Conservation (phyloP, 2,797 vertebrate species). For the Lepus townsendii region DNA sequence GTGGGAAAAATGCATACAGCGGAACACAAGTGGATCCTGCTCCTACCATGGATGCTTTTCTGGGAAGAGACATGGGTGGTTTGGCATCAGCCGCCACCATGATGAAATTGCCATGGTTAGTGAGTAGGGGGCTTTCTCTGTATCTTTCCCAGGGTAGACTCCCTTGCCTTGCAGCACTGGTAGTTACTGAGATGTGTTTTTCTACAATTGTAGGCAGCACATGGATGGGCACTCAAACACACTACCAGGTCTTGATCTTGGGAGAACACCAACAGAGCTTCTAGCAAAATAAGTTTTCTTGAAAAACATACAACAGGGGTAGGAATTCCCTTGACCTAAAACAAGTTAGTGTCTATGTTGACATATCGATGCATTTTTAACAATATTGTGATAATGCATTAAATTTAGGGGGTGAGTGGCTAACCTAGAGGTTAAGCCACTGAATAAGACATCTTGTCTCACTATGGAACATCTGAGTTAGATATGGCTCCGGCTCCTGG, state of each 20-base stretch:
- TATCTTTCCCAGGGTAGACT: not conserved
- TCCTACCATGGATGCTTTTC: not conserved
- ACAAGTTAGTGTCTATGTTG: not conserved
- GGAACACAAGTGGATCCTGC: not conserved
- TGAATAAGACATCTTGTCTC: too few relatives aligned
- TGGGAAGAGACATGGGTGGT: not conserved
- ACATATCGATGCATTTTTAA: not conserved
- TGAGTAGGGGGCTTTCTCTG: not conserved
- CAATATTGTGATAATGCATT: not conserved
- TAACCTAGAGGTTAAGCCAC: too few relatives aligned
- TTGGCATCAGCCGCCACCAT: not conserved
- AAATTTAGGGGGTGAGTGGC: not conserved
- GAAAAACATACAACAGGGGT: not conserved
- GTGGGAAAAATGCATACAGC: not conserved
- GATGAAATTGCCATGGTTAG: not conserved
- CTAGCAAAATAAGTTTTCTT: not conserved
- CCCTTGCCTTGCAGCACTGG: not conserved
- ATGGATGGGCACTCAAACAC: not conserved
- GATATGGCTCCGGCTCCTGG: too few relatives aligned
- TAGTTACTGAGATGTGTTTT: not conserved
- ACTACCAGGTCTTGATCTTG: not conserved
- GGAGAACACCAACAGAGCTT: not conserved
- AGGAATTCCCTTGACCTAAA: not conserved
- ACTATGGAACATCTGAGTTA: too few relatives aligned
- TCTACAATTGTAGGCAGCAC: not conserved